phyloP scores from a whole-genome alignment of 2,797 vertebrate genomes.

The Podarcis lilfordi region DNA sequence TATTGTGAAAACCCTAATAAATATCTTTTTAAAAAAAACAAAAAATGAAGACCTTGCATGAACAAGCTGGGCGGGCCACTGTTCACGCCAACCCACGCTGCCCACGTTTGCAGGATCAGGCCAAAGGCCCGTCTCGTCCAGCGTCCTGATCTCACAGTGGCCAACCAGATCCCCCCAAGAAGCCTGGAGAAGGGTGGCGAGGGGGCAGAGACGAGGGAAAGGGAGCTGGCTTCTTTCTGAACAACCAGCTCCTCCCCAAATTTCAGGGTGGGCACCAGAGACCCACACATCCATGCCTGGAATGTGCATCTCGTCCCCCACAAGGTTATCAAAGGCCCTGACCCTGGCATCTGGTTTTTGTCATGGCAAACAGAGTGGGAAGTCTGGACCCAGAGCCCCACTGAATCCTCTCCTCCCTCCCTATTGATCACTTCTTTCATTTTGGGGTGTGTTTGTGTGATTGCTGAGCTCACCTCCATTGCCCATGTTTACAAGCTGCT shows the following conservation, averaged over 20 bases:
- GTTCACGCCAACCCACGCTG: too few relatives aligned
- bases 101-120: too few relatives aligned
- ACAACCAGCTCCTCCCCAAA: background rate
- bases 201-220: background rate
- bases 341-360: conserved; percentile 4
- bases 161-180: background rate
- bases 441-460: background rate
- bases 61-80: too few relatives aligned
- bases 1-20: too few relatives aligned
- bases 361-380: background rate
- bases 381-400: background rate
- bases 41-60: too few relatives aligned
- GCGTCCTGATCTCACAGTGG: too few relatives aligned
- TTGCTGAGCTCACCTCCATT: background rate
- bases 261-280: accelerated
- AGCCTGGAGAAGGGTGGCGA: background rate
- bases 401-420: background rate
- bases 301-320: background rate
- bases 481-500: background rate
- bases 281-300: background rate
- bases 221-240: accelerated
- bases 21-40: too few relatives aligned
- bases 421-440: background rate
- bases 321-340: background rate
- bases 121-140: too few relatives aligned